Base-by-base conservation (phyloP, 2,113 vertebrate species). In the Hydropotes inermis region DNA sequence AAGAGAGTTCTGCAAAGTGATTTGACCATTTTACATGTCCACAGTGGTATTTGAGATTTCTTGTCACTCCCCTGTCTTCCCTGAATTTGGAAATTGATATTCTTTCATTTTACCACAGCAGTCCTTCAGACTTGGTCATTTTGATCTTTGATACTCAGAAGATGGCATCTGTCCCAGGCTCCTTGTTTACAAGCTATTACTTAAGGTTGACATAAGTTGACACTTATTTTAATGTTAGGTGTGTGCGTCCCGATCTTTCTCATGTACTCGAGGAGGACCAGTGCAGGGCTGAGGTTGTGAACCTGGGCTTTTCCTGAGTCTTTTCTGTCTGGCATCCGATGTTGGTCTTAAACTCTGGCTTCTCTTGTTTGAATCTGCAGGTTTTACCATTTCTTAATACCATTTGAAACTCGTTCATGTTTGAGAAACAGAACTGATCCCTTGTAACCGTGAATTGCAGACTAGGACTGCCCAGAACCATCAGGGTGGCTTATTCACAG, bases 381-480 rank as follows among this genome's bases (percentile, higher is more conserved):
- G 81, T 87, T 54, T 3, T 81, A 17, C n/a, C 30, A 1, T 52
- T 61, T 92, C 89, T 79, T 86, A 86, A 93, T 67, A 47, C n/a
- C 67, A 27, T 74, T 61, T 11, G 43, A 55, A 90, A 86, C 28
- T 57, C 87, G 52, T 94, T 16, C 1, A 1, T 60, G 8, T 74
- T 83, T 74, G 79, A 88, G 47, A 86, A 85, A 47, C 54, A 23
- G 82, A 67, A 70, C 50, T 43, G 14, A 30, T 23, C 43, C 23
- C 2, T 89, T 67, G 30, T 79, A 50, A 61, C 85, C 9, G 1
- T 21, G 54, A 76, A 87, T 16, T 33, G 3, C 16, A n/a, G 57
- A 39, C 30, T 64, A 23, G 6, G 2, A 19, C 81, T 15, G 0
- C 47, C 50, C 19, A 33, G 47, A 57, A n/a, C 6, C 1, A 0